A percentile compares a stretch with the other conserved stretches of the same genome.
Conservation (phyloP, 2,797 vertebrate species). For the Phaenicophaeus curvirostris region DNA sequence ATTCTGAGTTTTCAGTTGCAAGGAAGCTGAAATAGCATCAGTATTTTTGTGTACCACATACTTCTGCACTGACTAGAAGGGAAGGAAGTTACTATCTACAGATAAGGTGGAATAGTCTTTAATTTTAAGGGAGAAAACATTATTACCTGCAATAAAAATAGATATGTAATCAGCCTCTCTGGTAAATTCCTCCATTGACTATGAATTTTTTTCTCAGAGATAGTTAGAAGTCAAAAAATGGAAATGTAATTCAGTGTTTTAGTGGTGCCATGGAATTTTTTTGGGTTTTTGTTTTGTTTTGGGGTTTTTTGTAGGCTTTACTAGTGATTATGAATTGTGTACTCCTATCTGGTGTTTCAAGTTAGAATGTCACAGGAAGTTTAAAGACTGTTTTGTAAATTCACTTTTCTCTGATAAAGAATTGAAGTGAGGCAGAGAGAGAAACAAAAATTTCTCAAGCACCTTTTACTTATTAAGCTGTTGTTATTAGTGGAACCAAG, state of each 20-base stretch:
- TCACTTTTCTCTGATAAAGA: neutral
- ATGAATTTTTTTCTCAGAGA: neutral
- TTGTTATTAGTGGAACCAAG: neutral
- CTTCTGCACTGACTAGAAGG: neutral
- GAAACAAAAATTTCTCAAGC: neutral
- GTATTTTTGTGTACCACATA: neutral
- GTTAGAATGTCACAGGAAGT: neutral
- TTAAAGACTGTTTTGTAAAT: neutral
- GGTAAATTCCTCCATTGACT: neutral
- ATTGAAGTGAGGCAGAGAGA: neutral
- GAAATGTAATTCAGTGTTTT: neutral
- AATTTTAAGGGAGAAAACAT: neutral
- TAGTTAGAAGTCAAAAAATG: neutral
- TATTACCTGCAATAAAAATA: neutral
- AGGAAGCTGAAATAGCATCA: neutral
- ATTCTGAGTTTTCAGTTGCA: neutral
- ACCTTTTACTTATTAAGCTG: neutral
- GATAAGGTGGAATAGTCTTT: neutral
- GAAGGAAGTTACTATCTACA: neutral
- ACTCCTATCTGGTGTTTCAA: neutral
- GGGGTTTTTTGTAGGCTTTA: neutral
- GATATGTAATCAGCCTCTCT: neutral
- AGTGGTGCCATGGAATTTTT: neutral
- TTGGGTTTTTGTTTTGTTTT: neutral
- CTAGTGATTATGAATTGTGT: neutral